Percentiles rank a stretch among this genome's conserved stretches.
Conservation (phyloP, 2,888 invertebrate species). For the Dryocosmus kuriphilus region DNA sequence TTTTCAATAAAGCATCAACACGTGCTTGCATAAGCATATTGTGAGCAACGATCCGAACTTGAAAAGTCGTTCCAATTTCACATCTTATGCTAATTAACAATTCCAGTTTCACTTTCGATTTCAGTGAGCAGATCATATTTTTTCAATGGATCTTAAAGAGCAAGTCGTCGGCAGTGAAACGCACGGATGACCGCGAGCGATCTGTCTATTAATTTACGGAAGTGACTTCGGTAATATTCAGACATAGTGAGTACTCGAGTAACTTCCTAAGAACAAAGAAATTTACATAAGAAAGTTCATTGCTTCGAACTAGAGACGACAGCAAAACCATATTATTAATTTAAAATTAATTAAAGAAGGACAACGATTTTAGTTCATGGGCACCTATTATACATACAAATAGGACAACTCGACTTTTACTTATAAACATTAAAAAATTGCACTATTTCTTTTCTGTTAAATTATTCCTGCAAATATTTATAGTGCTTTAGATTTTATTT, state of each 20-base stretch:
- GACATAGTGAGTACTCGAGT: conserved; percentile 49
- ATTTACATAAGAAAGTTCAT: conserved; percentile 56
- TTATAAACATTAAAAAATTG: too few relatives aligned
- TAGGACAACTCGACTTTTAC: neutral
- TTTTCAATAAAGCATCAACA: too few relatives aligned
- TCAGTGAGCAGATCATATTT: conserved; percentile 35
- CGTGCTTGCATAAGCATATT: too few relatives aligned
- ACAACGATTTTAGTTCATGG: neutral
- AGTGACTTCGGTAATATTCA: conserved; percentile 51
- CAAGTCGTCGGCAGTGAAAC: conserved; percentile 58
- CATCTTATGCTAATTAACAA: neutral
- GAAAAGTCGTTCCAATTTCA: neutral
- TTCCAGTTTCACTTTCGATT: conserved; percentile 61
- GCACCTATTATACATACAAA: neutral
- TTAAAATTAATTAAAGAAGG: neutral
- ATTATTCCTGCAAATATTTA: too few relatives aligned
- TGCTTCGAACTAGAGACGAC: conserved; percentile 19
- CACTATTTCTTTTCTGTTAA: too few relatives aligned
- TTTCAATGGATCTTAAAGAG: conserved; percentile 49
- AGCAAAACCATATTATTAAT: conserved; percentile 10
- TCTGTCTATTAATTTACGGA: conserved; percentile 50
- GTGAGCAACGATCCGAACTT: neutral
- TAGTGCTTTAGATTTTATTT: too few relatives aligned
- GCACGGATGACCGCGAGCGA: conserved; percentile 52
- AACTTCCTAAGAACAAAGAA: conserved; percentile 53